phyloP scores from a whole-genome alignment of 1,140 invertebrate genomes.

The Drosophila tropicalis region DNA sequence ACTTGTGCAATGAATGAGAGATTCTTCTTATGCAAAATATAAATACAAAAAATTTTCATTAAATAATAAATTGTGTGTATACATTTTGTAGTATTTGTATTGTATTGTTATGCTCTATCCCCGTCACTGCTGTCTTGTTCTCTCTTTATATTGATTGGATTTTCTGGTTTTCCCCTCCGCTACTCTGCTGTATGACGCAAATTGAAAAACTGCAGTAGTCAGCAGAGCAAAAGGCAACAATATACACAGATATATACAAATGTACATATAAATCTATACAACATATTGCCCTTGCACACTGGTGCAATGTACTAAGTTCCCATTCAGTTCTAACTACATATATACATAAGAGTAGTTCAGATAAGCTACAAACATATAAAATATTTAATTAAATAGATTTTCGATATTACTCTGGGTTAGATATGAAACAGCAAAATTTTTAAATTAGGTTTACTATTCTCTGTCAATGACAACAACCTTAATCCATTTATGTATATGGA shows the following conservation, averaged over 20 bases:
- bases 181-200: conserved; percentile 62
- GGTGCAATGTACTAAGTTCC: not conserved
- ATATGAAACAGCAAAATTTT: too few species aligned
- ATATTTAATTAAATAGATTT: too few species aligned
- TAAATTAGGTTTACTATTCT: too few species aligned
- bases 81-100: conserved; percentile 10
- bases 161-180: not conserved
- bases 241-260: conserved; percentile 45
- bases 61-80: conserved; percentile 9
- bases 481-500: too few species aligned
- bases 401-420: too few species aligned
- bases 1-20: conserved; percentile 12
- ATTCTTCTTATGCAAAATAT: not conserved
- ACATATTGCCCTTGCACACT: conserved; percentile 50
- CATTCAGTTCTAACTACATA: too few species aligned
- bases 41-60: not conserved
- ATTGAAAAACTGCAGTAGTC: conserved; percentile 65
- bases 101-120: conserved; percentile 24
- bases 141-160: conserved; percentile 36
- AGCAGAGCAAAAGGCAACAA: conserved; percentile 46
- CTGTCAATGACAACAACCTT: too few species aligned
- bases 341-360: too few species aligned
- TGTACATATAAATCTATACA: conserved; percentile 18
- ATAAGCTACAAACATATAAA: too few species aligned
- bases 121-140: not conserved